Evolutionary conservation across 2,888 invertebrate species (phyloP).

Genomic region (Amaurobius ferox): DNA sequence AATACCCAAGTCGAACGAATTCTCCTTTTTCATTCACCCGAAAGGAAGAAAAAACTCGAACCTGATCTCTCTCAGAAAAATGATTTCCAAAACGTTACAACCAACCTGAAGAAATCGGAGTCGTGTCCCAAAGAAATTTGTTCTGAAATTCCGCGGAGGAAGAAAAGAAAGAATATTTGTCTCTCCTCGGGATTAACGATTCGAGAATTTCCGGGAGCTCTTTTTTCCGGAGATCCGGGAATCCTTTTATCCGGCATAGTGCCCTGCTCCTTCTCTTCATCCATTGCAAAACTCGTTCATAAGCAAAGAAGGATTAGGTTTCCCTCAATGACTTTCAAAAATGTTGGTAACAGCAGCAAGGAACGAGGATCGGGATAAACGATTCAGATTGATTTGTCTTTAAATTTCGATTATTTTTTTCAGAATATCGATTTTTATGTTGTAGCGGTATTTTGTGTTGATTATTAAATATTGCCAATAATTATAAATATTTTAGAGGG

Average conservation of each 20-base stretch:
- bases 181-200: neutral
- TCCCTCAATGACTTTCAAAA: neutral
- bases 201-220: neutral
- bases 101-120: neutral
- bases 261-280: neutral
- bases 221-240: constrained; percentile 1
- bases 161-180: constrained; percentile 11
- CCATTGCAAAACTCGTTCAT: constrained; percentile 3
- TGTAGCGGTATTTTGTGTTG: too few relatives aligned
- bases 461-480: too few relatives aligned
- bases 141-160: neutral
- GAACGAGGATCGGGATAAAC: neutral
- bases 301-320: constrained; percentile 14
- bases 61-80: too few relatives aligned
- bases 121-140: constrained; percentile 3
- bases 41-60: too few relatives aligned
- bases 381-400: neutral
- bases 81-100: neutral
- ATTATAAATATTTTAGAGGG: too few relatives aligned
- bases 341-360: neutral
- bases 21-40: too few relatives aligned
- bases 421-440: too few relatives aligned
- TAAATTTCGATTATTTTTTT: too few relatives aligned
- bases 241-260: constrained; percentile 9
- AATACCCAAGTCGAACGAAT: too few relatives aligned